Conservation (phyloP, 2,888 invertebrate genomes). For the Pammene fasciana region DNA sequence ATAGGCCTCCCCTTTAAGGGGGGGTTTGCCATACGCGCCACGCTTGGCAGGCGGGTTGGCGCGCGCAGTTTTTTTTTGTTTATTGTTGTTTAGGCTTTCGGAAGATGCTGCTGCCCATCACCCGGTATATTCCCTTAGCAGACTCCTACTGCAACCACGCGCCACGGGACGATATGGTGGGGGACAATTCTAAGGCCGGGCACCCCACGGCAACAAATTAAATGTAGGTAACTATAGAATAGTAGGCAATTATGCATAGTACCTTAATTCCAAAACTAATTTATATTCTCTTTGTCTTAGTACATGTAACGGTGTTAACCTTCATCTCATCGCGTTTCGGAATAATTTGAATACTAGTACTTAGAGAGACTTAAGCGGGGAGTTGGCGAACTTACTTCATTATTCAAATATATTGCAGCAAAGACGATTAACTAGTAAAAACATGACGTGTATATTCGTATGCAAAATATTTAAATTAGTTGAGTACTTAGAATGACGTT, state of each 20-base stretch:
- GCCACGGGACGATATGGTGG: too few species aligned
- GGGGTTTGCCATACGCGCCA: too few species aligned
- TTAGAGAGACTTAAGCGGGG: conserved; percentile 43
- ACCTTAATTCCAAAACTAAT: conserved; percentile 10
- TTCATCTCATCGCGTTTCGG: conserved; percentile 42
- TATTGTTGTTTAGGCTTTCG: too few species aligned
- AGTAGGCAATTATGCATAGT: background rate
- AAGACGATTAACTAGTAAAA: conserved; percentile 48
- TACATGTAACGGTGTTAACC: conserved; percentile 7
- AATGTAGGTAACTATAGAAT: too few species aligned
- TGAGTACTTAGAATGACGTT: background rate
- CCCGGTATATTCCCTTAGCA: too few species aligned
- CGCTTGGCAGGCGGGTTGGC: too few species aligned
- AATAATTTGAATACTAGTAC: conserved; percentile 46
- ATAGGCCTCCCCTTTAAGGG: too few species aligned
- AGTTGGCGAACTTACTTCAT: conserved; percentile 49
- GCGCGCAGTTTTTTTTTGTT: too few species aligned
- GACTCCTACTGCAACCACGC: too few species aligned
- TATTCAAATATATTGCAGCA: conserved; percentile 53
- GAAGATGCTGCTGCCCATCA: too few species aligned
- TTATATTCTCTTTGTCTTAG: background rate
- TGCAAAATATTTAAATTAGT: conserved; percentile 13
- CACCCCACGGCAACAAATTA: too few species aligned
- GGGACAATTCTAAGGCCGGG: too few species aligned
- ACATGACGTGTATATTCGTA: conserved; percentile 31